Evolutionary conservation across 2,888 invertebrate species (phyloP).

Genomic region (Drosophila mulleri): DNA sequence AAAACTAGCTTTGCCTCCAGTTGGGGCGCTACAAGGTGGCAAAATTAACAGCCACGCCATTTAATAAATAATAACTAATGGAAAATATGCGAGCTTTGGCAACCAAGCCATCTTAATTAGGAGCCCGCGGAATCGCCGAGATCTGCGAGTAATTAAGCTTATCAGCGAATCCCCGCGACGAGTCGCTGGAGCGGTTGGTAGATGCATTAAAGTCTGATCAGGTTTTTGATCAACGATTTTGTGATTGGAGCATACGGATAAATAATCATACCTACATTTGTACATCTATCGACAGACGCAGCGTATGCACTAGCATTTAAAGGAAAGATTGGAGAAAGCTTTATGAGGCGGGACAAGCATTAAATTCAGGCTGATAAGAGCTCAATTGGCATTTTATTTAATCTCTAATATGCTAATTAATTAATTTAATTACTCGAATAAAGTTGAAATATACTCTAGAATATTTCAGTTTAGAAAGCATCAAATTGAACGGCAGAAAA

Average conservation of each 20-base stretch:
- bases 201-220: conserved; percentile 23
- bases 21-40: conserved; percentile 43
- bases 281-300: background rate
- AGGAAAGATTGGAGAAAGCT: background rate
- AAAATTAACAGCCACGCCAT: conserved; percentile 58
- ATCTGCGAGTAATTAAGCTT: conserved; percentile 52
- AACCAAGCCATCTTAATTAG: conserved; percentile 68
- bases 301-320: background rate
- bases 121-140: conserved; percentile 34
- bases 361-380: background rate
- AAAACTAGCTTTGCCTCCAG: conserved; percentile 44
- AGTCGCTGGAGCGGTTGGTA: background rate
- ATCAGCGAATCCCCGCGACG: conserved; percentile 1
- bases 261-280: background rate
- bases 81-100: conserved; percentile 68
- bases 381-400: background rate
- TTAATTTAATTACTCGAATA: background rate
- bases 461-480: too few species aligned
- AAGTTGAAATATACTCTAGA: too few species aligned
- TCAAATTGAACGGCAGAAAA: too few species aligned
- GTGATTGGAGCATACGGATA: conserved; percentile 5
- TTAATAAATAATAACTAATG: conserved; percentile 79
- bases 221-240: conserved; percentile 34
- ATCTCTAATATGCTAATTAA: background rate
- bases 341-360: background rate